Evolutionary conservation across 2,888 invertebrate species (phyloP).

Genomic region (Trachelus troglodyta): DNA sequence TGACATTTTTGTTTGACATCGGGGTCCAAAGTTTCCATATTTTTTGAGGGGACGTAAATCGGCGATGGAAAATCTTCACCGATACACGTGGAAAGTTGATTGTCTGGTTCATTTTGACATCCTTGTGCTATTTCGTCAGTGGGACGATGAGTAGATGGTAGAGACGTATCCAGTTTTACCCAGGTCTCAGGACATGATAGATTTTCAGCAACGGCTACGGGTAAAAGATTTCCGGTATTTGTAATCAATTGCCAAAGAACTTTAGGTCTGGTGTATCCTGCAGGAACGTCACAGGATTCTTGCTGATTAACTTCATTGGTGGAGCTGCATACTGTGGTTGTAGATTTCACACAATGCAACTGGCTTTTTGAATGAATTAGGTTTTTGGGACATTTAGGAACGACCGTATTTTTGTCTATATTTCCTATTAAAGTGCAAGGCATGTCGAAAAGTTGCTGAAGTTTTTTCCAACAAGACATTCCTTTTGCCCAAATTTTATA

Average conservation of each 20-base stretch:
- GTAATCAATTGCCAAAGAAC: background rate
- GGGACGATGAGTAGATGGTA: background rate
- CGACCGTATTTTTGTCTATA: background rate
- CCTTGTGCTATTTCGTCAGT: background rate
- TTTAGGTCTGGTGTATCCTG: background rate
- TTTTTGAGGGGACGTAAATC: no score
- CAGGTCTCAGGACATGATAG: background rate
- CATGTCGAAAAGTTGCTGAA: background rate
- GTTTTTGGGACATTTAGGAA: background rate
- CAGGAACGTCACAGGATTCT: background rate
- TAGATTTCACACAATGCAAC: background rate
- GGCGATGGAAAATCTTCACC: no score
- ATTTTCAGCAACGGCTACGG: background rate
- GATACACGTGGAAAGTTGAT: background rate
- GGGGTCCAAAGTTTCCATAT: no score
- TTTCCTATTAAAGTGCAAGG: background rate
- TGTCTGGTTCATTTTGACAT: background rate
- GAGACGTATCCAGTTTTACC: background rate
- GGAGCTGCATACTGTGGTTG: background rate
- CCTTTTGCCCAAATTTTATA: background rate
- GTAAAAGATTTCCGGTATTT: background rate
- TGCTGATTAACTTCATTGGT: background rate
- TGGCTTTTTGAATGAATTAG: background rate
- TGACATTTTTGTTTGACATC: no score
- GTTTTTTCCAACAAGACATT: background rate